These are phyloP conservation scores for Mesaphorura yosii DNA, from an alignment of 1,140 invertebrate genomes.

Conservation along the genomic window DNA sequence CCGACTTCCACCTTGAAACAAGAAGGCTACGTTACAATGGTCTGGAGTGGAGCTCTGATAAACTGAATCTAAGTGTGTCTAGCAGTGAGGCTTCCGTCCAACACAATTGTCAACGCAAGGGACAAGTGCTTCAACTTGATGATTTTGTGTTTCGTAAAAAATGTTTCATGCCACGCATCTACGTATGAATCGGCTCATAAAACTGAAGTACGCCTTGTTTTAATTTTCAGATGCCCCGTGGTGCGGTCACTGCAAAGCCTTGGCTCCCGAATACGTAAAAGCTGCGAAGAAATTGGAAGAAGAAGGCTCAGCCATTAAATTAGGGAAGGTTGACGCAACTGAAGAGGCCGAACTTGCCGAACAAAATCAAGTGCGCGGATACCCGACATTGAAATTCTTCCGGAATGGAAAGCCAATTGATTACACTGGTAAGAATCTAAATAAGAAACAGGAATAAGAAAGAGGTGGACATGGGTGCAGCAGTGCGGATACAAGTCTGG, in stretches of 20 bases:
- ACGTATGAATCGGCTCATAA: too few relatives aligned
- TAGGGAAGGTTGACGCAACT: constrained; percentile 96
- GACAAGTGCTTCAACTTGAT: too few relatives aligned
- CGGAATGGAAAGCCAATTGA: constrained; percentile 67
- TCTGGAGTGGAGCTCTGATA: too few relatives aligned
- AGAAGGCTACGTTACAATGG: too few relatives aligned
- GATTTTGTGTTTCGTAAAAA: too few relatives aligned
- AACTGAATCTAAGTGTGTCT: too few relatives aligned
- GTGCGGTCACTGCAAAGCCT: constrained; percentile 61
- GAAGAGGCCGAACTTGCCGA: constrained; percentile 67
- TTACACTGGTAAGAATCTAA: constrained; percentile 60
- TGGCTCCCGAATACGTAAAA: constrained; percentile 80
- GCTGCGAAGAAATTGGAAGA: constrained; percentile 79
- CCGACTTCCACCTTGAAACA: too few relatives aligned
- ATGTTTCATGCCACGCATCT: too few relatives aligned
- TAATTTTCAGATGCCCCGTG: too few relatives aligned
- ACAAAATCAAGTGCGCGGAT: constrained; percentile 67
- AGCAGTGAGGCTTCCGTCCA: too few relatives aligned
- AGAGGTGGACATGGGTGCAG: background rate
- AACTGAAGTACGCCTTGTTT: too few relatives aligned
- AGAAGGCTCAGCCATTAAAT: constrained; percentile 80
- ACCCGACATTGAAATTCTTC: constrained; percentile 60
- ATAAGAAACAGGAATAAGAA: background rate
- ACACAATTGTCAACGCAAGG: too few relatives aligned
- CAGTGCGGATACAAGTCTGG: constrained; percentile 63